A percentile compares a stretch with the other conserved stretches of the same genome.
Conservation (phyloP, 2,113 vertebrate species). For the Choloepus hoffmanni region DNA sequence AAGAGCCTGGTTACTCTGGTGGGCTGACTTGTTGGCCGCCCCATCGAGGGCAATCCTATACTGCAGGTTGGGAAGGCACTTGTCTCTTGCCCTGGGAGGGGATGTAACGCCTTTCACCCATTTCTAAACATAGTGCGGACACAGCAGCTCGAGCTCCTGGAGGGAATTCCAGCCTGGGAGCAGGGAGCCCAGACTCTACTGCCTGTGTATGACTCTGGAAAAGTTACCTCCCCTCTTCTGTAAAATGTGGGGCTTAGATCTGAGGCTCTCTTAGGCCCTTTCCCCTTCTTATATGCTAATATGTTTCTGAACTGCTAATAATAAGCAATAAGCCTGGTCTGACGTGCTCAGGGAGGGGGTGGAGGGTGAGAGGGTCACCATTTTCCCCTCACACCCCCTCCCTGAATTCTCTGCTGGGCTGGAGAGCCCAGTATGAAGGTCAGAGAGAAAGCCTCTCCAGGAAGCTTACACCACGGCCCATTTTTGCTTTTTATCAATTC, state of each 20-base stretch:
- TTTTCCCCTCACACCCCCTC: background rate
- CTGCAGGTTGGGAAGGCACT: rapidly evolving
- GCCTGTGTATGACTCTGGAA: background rate
- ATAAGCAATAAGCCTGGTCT: background rate
- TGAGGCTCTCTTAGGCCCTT: background rate
- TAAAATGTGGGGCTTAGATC: background rate
- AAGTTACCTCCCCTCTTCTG: background rate
- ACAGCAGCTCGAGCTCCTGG: background rate
- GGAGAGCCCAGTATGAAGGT: background rate
- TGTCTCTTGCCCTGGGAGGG: background rate
- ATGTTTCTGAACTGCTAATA: background rate
- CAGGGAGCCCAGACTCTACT: background rate
- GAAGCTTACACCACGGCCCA: no score
- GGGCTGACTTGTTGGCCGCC: background rate
- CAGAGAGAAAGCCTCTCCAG: background rate
- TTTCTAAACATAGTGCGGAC: background rate
- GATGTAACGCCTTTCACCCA: background rate
- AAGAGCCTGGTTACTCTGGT: background rate
- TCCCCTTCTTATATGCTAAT: background rate
- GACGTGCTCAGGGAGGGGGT: background rate
- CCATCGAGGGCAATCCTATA: background rate
- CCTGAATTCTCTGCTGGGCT: background rate
- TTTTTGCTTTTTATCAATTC: background rate
- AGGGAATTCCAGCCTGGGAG: background rate
- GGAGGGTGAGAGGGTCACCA: background rate